Base-by-base conservation (phyloP, 2,797 vertebrate species). In the Peromyscus eremicus region DNA sequence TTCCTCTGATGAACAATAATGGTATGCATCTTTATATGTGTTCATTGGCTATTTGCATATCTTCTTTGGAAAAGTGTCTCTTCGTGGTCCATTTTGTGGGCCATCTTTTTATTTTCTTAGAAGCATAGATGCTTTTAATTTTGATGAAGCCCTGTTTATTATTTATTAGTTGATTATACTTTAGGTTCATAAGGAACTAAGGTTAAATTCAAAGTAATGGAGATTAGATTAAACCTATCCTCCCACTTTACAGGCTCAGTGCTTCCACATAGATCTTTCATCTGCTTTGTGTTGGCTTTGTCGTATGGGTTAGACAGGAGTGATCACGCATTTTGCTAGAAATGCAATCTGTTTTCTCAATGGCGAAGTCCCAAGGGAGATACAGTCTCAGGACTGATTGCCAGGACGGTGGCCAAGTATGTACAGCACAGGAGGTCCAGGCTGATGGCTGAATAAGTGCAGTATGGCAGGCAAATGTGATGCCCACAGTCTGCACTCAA, bases 21-120 rank as follows among this genome's bases (percentile, higher is more conserved):
- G 12, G 34, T 83, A 10, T 49, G 9, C 17, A 52, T 85, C 27
- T 92, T 84, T 89, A 81, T 23, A 16, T 92, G 60, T 64, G 9
- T 40, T 68, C 77, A 16, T 25, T 94, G 17, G 21, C 73, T 55
- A 79, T 76, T 94, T 75, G 12, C 60, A 40, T 77, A 52, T 93
- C 64, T 83, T 96, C 62, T 87, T 79, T 75, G 55, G n/a, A 91
- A 71, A 95, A 97, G 46, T 94, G 86, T 84, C 23, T 88, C 17
- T 87, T 91, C 11, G 43, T 62, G 49, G 52, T 87, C 71, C 37
- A 23, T 62, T 90, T 83, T 91, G 25, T 66, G 34, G 43, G 29
- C 5, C 88, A 16, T 83, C 76, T 86, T 97, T 94, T 94, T 25
- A 37, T 34, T 43, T 89, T 89, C 60, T 88, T 86, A 86, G 89